Evolutionary conservation across 2,797 vertebrate genomes (phyloP).

Genomic region (Loriculus beryllinus): DNA sequence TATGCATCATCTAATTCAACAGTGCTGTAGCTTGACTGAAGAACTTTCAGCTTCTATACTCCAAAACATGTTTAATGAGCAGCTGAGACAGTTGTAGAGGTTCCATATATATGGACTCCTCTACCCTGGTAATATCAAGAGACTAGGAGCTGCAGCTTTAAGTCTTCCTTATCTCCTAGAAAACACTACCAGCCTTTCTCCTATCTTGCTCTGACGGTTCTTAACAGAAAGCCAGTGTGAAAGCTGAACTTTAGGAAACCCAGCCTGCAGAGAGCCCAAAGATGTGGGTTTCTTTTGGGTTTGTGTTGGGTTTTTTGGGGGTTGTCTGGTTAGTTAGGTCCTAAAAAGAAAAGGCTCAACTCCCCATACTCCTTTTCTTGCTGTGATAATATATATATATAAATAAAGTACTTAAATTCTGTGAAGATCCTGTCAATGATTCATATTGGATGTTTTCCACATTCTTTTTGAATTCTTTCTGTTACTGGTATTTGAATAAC

Average conservation of each 20-base stretch:
- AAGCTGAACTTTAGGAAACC: background rate
- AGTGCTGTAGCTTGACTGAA: background rate
- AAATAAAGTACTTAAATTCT: background rate
- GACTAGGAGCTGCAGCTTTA: background rate
- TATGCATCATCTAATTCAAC: background rate
- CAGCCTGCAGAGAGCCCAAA: background rate
- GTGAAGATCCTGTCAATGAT: background rate
- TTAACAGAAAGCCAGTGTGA: slow-evolving; percentile 17
- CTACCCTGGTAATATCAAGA: background rate
- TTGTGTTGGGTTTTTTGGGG: background rate
- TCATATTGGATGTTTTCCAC: background rate
- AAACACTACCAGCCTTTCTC: background rate
- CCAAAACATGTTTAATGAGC: background rate
- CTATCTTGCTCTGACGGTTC: slow-evolving; percentile 20
- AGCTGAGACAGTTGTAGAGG: background rate
- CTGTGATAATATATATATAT: background rate
- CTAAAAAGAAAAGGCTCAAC: background rate
- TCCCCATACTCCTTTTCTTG: background rate
- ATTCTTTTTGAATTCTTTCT: background rate
- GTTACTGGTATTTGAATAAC: background rate
- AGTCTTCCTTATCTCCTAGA: slow-evolving; percentile 23
- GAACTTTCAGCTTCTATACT: background rate
- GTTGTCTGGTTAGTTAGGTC: background rate
- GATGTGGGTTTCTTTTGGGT: background rate
- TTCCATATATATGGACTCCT: background rate